A percentile compares a stretch with the other conserved stretches of the same genome.
Conservation (phyloP, 2,797 vertebrate genomes). For the Telmatherina bonti region DNA sequence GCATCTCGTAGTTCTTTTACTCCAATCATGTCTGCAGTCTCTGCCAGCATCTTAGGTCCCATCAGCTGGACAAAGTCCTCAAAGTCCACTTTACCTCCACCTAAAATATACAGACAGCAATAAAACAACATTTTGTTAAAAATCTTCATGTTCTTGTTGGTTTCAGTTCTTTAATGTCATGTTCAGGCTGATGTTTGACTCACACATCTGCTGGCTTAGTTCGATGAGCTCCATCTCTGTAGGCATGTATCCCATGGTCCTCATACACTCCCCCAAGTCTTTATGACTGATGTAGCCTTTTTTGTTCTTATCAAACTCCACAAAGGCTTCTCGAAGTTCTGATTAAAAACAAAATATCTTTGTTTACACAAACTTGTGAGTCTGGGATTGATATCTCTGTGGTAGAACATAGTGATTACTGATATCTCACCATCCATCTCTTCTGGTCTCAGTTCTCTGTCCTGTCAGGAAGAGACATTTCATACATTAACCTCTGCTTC, state of each 20-base stretch:
- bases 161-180: background rate
- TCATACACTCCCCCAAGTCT: conserved; percentile 97
- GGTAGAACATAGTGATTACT: background rate
- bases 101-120: conserved; percentile 45
- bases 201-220: conserved; percentile 94
- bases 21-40: conserved; percentile 96
- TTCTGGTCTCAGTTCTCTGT: conserved; percentile 83
- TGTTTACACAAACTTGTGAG: background rate
- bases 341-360: conserved; percentile 21
- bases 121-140: background rate
- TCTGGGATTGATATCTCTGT: background rate
- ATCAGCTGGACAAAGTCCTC: conserved; percentile 97
- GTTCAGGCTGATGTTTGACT: conserved; percentile 52
- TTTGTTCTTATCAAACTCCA: conserved; percentile 92
- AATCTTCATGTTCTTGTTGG: background rate
- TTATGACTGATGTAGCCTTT: conserved; percentile 91
- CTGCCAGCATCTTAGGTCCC: conserved; percentile 96
- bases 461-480: conserved; percentile 68
- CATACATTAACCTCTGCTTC: conserved; percentile 20
- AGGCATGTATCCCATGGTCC: conserved; percentile 98
- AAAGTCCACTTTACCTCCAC: conserved; percentile 93
- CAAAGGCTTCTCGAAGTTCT: conserved; percentile 95
- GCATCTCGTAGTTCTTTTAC: conserved; percentile 93
- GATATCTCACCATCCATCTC: conserved; percentile 82
- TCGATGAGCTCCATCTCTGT: conserved; percentile 99